phyloP scores from a whole-genome alignment of 2,113 vertebrate genomes.

The Paradoxurus hermaphroditus region DNA sequence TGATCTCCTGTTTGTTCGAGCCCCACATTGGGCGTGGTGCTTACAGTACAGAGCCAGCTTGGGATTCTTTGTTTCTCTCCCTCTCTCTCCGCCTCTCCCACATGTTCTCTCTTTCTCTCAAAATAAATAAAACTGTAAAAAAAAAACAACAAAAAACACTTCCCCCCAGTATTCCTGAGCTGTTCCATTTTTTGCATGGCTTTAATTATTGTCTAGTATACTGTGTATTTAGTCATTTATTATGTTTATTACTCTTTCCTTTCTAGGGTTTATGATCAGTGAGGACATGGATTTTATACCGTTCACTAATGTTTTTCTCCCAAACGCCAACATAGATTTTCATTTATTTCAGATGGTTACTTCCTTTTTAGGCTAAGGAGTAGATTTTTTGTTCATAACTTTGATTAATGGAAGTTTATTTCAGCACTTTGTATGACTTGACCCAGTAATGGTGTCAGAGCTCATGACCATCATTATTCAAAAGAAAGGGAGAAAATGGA shows the following conservation, averaged over 20 bases:
- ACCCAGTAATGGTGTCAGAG: background rate
- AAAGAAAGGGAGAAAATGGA: background rate
- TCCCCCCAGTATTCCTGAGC: background rate
- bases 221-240: background rate
- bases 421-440: background rate
- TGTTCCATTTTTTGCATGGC: background rate
- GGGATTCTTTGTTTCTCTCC: too few relatives aligned
- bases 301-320: background rate
- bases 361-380: background rate
- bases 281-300: background rate
- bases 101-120: too few relatives aligned
- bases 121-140: too few relatives aligned
- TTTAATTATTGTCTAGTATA: background rate
- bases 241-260: background rate
- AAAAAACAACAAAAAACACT: background rate
- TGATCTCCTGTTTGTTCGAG: too few relatives aligned
- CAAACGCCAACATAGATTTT: background rate
- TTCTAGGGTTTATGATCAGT: background rate
- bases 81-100: too few relatives aligned
- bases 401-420: conserved; percentile 34
- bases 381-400: conserved; percentile 16
- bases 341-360: background rate
- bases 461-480: background rate
- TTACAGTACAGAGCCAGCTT: too few relatives aligned
- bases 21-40: too few relatives aligned